A percentile compares a stretch with the other conserved stretches of the same genome.
Conservation (phyloP, 2,888 invertebrate species). For the Halictus quadricinctus region DNA sequence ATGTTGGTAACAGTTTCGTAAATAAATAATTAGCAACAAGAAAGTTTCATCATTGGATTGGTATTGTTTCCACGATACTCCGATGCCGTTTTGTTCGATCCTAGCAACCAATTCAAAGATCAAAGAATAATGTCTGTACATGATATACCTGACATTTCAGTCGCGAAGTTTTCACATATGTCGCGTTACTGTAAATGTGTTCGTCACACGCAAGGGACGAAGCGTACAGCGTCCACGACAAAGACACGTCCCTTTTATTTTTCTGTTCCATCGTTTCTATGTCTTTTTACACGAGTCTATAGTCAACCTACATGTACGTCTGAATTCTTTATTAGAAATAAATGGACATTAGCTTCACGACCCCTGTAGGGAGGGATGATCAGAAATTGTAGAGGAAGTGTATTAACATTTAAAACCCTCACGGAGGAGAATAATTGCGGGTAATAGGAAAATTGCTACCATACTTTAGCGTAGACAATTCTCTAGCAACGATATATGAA, state of each 20-base stretch:
- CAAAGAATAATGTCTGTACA: neutral
- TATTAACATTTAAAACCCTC: neutral
- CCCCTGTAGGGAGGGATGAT: neutral
- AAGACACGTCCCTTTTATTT: constrained; percentile 42
- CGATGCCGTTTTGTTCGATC: neutral
- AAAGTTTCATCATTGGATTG: neutral
- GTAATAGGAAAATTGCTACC: neutral
- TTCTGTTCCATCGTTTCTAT: neutral
- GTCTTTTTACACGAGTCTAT: neutral
- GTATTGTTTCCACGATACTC: too few species aligned
- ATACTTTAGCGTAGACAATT: neutral
- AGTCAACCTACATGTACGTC: neutral
- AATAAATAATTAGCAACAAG: neutral
- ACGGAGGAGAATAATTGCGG: neutral
- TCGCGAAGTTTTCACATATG: neutral
- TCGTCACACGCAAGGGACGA: constrained; percentile 71
- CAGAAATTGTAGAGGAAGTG: neutral
- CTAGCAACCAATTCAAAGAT: neutral
- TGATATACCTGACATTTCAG: neutral
- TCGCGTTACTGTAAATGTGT: constrained; percentile 53
- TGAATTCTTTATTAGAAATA: neutral
- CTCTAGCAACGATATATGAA: neutral
- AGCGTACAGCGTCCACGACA: constrained; percentile 63
- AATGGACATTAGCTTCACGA: neutral
- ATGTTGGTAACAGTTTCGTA: neutral